These are phyloP conservation scores for Tichodroma muraria DNA, from an alignment of 2,113 vertebrate species.

Conservation along the genomic window DNA sequence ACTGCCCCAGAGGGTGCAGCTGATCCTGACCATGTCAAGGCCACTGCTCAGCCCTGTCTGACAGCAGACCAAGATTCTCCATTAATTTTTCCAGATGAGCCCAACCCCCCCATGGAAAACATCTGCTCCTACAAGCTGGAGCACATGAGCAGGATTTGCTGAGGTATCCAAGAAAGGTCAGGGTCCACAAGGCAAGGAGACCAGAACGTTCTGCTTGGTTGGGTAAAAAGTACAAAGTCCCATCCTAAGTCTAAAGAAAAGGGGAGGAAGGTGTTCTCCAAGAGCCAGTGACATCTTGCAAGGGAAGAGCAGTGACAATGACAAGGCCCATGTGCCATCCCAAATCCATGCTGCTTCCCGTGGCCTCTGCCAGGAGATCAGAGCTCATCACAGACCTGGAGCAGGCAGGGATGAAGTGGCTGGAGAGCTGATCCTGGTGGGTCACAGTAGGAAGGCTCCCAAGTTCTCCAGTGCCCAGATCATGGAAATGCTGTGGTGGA, in stretches of 20 bases:
- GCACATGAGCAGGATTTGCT: background rate
- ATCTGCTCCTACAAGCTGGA: background rate
- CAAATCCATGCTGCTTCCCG: background rate
- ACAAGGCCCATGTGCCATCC: fast-evolving
- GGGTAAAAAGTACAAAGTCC: background rate
- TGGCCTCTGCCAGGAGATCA: background rate
- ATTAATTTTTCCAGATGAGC: background rate
- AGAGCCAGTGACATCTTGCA: background rate
- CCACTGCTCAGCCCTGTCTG: background rate
- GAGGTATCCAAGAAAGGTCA: background rate
- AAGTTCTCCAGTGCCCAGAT: background rate
- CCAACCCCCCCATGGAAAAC: fast-evolving
- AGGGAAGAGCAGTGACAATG: background rate
- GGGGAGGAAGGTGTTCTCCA: background rate
- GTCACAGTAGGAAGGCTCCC: background rate
- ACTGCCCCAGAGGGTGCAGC: background rate
- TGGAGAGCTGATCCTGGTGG: background rate
- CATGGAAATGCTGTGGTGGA: fast-evolving
- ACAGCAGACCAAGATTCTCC: background rate
- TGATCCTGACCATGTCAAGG: background rate
- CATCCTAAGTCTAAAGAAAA: background rate
- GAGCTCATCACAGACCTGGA: fast-evolving
- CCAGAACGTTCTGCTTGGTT: background rate
- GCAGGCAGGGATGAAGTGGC: background rate
- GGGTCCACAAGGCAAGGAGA: background rate